These are phyloP conservation scores for Sula dactylatra DNA, from an alignment of 2,113 vertebrate species.

Conservation along the genomic window DNA sequence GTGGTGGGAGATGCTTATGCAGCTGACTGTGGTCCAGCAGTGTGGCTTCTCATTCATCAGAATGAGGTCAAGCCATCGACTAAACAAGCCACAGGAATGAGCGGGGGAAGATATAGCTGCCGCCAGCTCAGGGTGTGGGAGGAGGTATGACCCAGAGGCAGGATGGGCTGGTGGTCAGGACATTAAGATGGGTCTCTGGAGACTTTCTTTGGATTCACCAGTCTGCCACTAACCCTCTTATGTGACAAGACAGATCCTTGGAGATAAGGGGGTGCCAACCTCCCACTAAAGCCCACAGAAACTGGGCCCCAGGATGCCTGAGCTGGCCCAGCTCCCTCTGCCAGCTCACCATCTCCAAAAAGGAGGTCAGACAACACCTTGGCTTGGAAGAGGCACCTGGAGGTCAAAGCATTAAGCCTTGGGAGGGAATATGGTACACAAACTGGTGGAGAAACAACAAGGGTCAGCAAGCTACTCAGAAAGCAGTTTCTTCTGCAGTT, in stretches of 20 bases:
- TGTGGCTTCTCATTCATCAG: not conserved
- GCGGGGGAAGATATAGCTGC: not conserved
- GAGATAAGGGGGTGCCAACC: not conserved
- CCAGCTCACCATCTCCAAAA: not conserved
- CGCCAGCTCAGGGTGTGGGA: not conserved
- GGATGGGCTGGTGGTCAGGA: not conserved
- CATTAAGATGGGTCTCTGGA: not conserved
- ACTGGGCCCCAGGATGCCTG: not conserved
- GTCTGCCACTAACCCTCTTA: too few relatives aligned
- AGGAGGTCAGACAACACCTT: not conserved
- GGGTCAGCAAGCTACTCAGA: not conserved
- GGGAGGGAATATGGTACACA: not conserved
- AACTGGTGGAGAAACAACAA: not conserved
- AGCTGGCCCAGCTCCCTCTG: not conserved
- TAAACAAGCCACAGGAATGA: constrained; percentile 5
- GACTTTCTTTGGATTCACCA: not conserved
- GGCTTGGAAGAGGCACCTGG: not conserved
- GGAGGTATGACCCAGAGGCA: not conserved
- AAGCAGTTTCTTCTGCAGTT: not conserved
- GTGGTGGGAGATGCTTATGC: not conserved
- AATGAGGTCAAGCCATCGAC: not conserved
- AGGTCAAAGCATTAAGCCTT: not conserved
- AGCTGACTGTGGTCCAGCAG: not conserved
- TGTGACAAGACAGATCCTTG: not conserved
- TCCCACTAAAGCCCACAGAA: not conserved